Evolutionary conservation across 2,797 vertebrate genomes (phyloP), one percentile per base, ranked within the genome.

Genomic region (Malurus leucopterus): DNA sequence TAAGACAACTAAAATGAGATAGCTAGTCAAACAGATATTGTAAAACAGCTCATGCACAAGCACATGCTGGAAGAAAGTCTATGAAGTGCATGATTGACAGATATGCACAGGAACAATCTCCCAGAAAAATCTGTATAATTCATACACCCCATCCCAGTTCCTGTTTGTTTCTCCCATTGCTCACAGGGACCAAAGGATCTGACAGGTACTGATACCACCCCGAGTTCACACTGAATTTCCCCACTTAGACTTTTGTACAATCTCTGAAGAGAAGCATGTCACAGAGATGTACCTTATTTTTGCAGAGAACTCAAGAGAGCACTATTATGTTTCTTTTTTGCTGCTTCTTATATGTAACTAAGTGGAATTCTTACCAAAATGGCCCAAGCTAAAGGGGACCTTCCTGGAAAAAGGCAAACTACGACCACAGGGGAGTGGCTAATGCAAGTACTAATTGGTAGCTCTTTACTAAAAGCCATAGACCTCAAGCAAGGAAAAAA

Each of bases 1-100:
- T 27, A 73, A 4, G 17, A 19, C 30, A 50, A 29, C 13, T 62
- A 36, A 67, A 65, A 72, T 50, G 10, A 76, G 59, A 50, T 1
- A 30, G 15, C 40, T 4, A 17, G 26, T 36, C 10, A 40, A 68
- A 55, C 1, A 65, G 11, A 47, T 59, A 22, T 26, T 73, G 44
- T 27, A 36, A 27, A 65, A 79, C 32, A 79, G 49, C 4, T 54
- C n/a, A 82, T 61, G 44, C 47, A 63, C 21, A 32, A 46, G 8
- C 62, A 46, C 12, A 8, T 9, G 23, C 47, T 68, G 47, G 15
- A 76, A 69, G 29, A 29, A 74, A 67, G 23, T 13, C n/a, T 70
- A 34, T 16, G 20, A 0, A 44, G 36, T 8, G 32, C 23, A 17
- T 0, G 4, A 84, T 0, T 47, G 54, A 44, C 34, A 78, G 67